A percentile compares a stretch with the other conserved stretches of the same genome.
phyloP scores from a whole-genome alignment of 2,113 vertebrate genomes.

The Stercorarius parasiticus region DNA sequence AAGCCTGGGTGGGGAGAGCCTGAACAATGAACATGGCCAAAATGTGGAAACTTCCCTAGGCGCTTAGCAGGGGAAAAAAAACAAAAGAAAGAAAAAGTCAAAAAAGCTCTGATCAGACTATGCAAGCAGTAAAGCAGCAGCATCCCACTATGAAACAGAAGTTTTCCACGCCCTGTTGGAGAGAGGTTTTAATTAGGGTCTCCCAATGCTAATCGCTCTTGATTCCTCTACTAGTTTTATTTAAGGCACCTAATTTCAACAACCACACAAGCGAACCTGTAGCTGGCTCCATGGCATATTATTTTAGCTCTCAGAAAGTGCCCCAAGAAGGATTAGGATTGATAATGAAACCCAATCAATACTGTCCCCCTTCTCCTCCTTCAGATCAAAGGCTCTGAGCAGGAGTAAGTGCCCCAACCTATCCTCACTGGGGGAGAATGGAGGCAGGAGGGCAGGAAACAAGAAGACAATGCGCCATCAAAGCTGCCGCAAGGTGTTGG shows the following conservation, averaged over 20 bases:
- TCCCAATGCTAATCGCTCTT: background rate
- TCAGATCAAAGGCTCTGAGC: background rate
- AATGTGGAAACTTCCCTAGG: background rate
- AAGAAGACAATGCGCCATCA: conserved; percentile 54
- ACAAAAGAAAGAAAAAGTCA: background rate
- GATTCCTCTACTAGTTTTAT: background rate
- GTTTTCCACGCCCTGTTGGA: background rate
- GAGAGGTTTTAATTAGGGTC: background rate
- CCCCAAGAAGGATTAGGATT: conserved; percentile 26
- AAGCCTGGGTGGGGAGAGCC: conserved; percentile 1
- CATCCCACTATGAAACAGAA: background rate
- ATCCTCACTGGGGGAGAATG: background rate
- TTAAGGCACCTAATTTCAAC: background rate
- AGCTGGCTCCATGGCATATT: background rate
- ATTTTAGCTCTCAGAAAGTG: background rate
- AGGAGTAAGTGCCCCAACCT: background rate
- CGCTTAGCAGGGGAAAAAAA: background rate
- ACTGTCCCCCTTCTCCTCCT: background rate
- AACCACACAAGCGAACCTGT: background rate
- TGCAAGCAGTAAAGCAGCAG: background rate
- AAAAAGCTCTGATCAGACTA: background rate
- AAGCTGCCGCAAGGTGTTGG: conserved; percentile 68
- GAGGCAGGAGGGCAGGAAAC: conserved; percentile 36
- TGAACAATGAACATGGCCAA: conserved; percentile 13
- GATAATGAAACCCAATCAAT: background rate